phyloP scores from a whole-genome alignment of 2,113 vertebrate genomes.

The Gymnogyps californianus region DNA sequence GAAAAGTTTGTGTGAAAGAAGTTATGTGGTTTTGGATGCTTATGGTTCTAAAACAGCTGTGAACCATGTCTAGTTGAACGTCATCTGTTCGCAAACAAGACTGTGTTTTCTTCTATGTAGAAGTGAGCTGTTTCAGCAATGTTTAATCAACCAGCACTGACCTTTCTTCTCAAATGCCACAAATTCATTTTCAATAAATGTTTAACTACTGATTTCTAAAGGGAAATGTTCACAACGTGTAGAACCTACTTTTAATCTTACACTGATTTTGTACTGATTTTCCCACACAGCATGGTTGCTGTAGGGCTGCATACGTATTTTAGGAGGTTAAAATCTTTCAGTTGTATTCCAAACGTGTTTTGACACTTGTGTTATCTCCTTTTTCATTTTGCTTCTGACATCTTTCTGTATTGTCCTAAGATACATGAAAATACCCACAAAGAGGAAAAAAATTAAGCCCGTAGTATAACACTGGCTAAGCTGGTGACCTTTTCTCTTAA shows the following conservation, averaged over 20 bases:
- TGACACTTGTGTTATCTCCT: background rate
- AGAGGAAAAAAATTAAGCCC: background rate
- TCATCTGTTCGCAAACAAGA: background rate
- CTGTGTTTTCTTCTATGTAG: background rate
- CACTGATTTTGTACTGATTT: background rate
- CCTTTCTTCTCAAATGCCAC: slow-evolving; percentile 47
- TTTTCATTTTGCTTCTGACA: background rate
- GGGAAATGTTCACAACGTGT: background rate
- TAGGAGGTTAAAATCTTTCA: background rate
- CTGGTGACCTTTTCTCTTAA: background rate
- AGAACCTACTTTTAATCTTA: background rate
- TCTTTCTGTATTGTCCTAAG: background rate
- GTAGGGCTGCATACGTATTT: background rate
- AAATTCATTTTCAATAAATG: slow-evolving; percentile 64
- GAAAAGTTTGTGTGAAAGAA: background rate
- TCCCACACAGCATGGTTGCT: background rate
- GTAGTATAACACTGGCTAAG: background rate
- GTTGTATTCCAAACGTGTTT: background rate
- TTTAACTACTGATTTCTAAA: slow-evolving; percentile 66
- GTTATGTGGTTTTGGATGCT: background rate
- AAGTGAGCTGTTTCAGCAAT: slow-evolving; percentile 22
- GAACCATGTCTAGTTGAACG: background rate
- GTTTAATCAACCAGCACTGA: slow-evolving; percentile 2
- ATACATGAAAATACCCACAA: background rate
- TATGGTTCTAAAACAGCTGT: background rate